Percentiles rank a stretch among this genome's conserved stretches.
These are phyloP conservation scores for Sakesphorus luctuosus DNA, from an alignment of 2,113 vertebrate species.

Conservation along the genomic window DNA sequence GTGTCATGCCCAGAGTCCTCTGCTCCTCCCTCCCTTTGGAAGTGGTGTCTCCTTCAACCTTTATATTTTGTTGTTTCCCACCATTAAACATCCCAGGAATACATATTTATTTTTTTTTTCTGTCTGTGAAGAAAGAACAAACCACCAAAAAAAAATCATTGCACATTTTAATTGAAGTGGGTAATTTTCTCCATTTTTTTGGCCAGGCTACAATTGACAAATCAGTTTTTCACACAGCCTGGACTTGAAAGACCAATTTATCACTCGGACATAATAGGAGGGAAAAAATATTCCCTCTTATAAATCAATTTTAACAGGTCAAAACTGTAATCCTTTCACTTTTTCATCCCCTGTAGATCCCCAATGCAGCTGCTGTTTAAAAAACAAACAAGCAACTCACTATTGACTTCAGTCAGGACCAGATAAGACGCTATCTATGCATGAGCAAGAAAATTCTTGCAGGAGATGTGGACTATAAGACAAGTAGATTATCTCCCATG, in stretches of 20 bases:
- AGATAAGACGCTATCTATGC: slow-evolving; percentile 42
- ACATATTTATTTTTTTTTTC: too few relatives aligned
- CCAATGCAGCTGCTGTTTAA: neutral
- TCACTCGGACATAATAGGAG: slow-evolving; percentile 36
- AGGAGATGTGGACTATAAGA: slow-evolving; percentile 24
- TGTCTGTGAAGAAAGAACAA: neutral
- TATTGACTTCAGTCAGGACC: slow-evolving; percentile 43
- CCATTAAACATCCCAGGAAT: neutral
- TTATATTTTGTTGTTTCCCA: neutral
- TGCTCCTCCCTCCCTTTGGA: neutral
- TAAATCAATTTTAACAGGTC: slow-evolving; percentile 60
- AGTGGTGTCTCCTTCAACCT: neutral
- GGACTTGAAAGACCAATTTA: slow-evolving; percentile 45
- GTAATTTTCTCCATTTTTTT: slow-evolving; percentile 25
- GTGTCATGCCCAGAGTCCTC: too few relatives aligned
- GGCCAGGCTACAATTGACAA: neutral
- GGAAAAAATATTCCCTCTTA: neutral
- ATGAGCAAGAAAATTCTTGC: slow-evolving; percentile 14
- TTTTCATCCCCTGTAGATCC: neutral
- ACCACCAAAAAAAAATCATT: neutral
- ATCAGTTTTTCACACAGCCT: slow-evolving; percentile 56
- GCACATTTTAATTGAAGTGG: slow-evolving; percentile 7
- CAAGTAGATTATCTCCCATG: slow-evolving; percentile 21
- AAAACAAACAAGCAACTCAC: slow-evolving; percentile 21
- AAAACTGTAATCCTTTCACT: slow-evolving; percentile 48